Evolutionary conservation across 2,888 invertebrate genomes (phyloP), one percentile per base, ranked within the genome.

Genomic region (Iselma pallidipennis): DNA sequence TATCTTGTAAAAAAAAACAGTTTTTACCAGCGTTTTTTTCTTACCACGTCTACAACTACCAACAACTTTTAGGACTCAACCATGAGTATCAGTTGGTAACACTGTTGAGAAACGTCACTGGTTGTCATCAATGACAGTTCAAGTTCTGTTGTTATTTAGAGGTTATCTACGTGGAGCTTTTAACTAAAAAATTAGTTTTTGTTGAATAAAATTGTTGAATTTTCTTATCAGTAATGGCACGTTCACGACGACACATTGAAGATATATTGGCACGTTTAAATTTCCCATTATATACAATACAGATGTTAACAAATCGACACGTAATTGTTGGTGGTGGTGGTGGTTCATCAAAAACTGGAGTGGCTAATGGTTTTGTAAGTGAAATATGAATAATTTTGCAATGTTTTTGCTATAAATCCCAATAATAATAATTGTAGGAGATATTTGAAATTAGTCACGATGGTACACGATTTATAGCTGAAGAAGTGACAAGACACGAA

Each of bases 241-340:
- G 86, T 57, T 83, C 84, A 72, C 80, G 86, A 72, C 83, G 85
- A 78, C 85, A 84, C 67, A 84, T 84, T 75, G 89, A 91, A 79
- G 90, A 92, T 71, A 85, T 94, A 71, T 82, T 94, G 78, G 94
- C 95, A 66, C 87, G 91, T 76, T 93, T 96, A 51, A 95, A 95
- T 86, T 95, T 96, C 84, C 98, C 98, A 4, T 85, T 96, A 63
- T 98, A 96, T 80, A 90, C 94, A 2, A 86, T 97, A 29, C 92
- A 94, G 83, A 92, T 94, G 85, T 84, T 98, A 62, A 94, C 94
- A 28, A 94, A 93, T 82, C 88, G 95, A 70, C 96, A 97, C 84
- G 91, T 98, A 74, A 84, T 99, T 65, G 95, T 99, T 51, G 98
- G 95, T 66, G 99, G 98, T 57, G 98, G 98, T 57, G 99, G 98